A percentile compares a stretch with the other conserved stretches of the same genome.
Evolutionary conservation across 2,888 invertebrate species (phyloP).

Genomic region (Ceratothoa steindachneri): DNA sequence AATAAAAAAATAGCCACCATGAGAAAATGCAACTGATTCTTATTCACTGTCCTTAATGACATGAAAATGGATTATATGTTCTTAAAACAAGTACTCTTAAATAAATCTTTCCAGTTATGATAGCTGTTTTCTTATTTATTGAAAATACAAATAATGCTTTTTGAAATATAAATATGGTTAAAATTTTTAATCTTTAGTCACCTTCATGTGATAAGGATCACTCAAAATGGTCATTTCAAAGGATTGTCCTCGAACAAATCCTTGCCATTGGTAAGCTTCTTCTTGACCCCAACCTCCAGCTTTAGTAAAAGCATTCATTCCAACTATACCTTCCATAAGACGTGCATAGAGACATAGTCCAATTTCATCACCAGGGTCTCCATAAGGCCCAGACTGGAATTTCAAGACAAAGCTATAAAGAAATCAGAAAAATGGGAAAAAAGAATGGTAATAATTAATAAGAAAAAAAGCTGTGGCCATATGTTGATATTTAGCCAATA

Average conservation of each 20-base stretch:
- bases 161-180: too few relatives aligned
- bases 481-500: too few relatives aligned
- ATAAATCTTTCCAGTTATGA: not conserved
- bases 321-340: conserved; percentile 32
- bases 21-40: too few relatives aligned
- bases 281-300: conserved; percentile 42
- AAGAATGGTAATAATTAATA: too few relatives aligned
- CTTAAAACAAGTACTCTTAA: too few relatives aligned
- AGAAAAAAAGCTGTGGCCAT: too few relatives aligned
- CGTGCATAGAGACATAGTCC: conserved; percentile 43
- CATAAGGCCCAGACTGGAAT: conserved; percentile 40
- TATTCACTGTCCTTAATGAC: too few relatives aligned
- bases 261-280: conserved; percentile 16
- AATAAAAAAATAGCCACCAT: too few relatives aligned
- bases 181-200: too few relatives aligned
- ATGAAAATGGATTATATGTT: too few relatives aligned
- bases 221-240: conserved; percentile 42
- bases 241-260: conserved; percentile 27
- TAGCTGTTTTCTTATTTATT: too few relatives aligned
- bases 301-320: conserved; percentile 39
- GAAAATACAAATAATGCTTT: too few relatives aligned
- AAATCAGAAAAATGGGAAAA: not conserved
- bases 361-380: conserved; percentile 43
- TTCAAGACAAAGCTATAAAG: conserved; percentile 36
- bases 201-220: conserved; percentile 38